Conservation (phyloP, 2,888 invertebrate species). For the Polyploca ridens region DNA sequence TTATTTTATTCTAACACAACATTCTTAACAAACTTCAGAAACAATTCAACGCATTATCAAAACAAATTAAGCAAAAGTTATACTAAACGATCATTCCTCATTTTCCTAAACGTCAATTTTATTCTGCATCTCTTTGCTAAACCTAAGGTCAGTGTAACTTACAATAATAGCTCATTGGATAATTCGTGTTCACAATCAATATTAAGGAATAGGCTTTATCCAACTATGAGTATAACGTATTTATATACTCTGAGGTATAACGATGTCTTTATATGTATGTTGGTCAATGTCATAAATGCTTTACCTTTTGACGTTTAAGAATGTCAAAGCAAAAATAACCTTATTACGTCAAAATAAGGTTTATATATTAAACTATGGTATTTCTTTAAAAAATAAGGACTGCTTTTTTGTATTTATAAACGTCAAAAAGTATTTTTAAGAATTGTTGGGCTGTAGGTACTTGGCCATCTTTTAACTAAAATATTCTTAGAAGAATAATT, state of each 20-base stretch:
- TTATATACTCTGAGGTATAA: no score
- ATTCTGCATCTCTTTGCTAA: constrained; percentile 34
- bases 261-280: constrained; percentile 15
- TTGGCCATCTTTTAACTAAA: no score
- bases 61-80: constrained; percentile 49
- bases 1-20: constrained; percentile 74
- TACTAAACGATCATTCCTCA: constrained; percentile 15
- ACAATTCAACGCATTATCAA: constrained; percentile 53
- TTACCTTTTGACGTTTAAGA: no score
- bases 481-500: no score
- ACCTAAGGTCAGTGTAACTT: constrained; percentile 50
- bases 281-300: no score
- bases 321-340: no score
- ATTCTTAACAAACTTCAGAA: constrained; percentile 53
- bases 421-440: no score
- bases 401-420: no score
- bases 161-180: constrained; percentile 52
- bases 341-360: no score
- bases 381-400: no score
- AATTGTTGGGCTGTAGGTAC: no score
- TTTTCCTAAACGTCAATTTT: constrained; percentile 30
- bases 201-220: constrained; percentile 38
- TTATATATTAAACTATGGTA: no score
- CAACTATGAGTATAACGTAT: constrained; percentile 27
- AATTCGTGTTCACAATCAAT: constrained; percentile 53